These are phyloP conservation scores for Andricus quercusramuli DNA, from an alignment of 2,888 invertebrate species.

Conservation along the genomic window DNA sequence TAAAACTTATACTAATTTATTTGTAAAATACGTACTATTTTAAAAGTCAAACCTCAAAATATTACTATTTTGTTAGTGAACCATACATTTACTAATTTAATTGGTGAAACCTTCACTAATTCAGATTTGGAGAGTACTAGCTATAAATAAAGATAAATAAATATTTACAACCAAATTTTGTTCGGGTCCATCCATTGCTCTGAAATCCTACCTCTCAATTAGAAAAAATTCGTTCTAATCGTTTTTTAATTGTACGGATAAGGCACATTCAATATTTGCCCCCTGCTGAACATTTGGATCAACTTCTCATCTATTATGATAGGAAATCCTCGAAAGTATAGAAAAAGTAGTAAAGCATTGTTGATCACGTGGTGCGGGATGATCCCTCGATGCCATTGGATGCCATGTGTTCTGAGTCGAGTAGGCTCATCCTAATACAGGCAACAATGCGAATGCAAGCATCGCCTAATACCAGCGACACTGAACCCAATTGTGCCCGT, in stretches of 20 bases:
- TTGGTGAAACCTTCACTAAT: too few relatives aligned
- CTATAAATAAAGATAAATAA: too few relatives aligned
- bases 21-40: too few relatives aligned
- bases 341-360: not conserved
- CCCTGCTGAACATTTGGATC: slow-evolving; percentile 14
- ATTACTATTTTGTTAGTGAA: too few relatives aligned
- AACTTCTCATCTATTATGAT: slow-evolving; percentile 23
- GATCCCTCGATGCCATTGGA: slow-evolving; percentile 63
- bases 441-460: slow-evolving; percentile 66
- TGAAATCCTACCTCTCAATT: too few relatives aligned
- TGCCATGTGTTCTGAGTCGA: slow-evolving; percentile 76
- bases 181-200: too few relatives aligned
- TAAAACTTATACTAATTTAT: too few relatives aligned
- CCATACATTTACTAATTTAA: too few relatives aligned
- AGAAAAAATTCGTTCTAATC: not conserved
- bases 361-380: slow-evolving; percentile 20
- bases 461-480: slow-evolving; percentile 33
- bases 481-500: slow-evolving; percentile 19
- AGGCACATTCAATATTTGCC: not conserved
- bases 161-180: too few relatives aligned
- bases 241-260: not conserved
- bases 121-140: too few relatives aligned
- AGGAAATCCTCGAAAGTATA: not conserved
- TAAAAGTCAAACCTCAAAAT: too few relatives aligned
- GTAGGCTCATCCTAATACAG: slow-evolving; percentile 75